Evolutionary conservation across 2,113 vertebrate genomes (phyloP), one percentile per base, ranked within the genome.

Genomic region (Notiomystis cincta): DNA sequence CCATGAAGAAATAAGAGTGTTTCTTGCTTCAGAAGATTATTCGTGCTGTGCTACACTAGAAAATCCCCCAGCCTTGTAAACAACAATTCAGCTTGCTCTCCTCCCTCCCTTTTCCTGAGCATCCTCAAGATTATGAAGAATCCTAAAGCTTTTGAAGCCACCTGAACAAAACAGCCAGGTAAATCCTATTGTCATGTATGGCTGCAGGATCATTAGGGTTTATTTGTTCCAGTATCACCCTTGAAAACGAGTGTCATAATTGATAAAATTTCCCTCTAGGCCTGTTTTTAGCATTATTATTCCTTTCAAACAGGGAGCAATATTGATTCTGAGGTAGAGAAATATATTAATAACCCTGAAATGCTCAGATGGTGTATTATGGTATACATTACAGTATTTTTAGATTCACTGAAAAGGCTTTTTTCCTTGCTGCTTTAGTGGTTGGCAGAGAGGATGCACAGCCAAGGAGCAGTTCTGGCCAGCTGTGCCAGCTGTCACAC

Each of bases 21-120:
- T 84, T 31, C n/a, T 33, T 81, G 31, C 45, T 73, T 70, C 61
- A 56, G 31, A 28, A 40, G 31, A 48, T 85, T 58, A 72, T 50
- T 50, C 2, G 2, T 71, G 44, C n/a, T 62, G 66, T 57, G 37
- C 38, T 71, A 18, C 15, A 37, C 28, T 24, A 42, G 17, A 44
- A 93, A 80, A 77, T 80, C 57, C 28, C 58, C 22, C 25, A 58
- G 25, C 48, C 67, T 67, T 72, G 62, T 53, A 80, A 83, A 62
- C 5, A 58, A 10, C 0, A 0, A 53, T 37, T 71, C 38, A 33
- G 7, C 8, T 72, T 21, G 25, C 14, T 80, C 28, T 79, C 57
- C 56, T 44, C 38, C 16, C 10, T 82, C n/a, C 9, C 5, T 53
- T 82, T 58, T 54, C 24, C 72, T 56, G 30, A 80, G 13, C 30